A percentile compares a stretch with the other conserved stretches of the same genome.
Evolutionary conservation across 2,888 invertebrate genomes (phyloP).

Genomic region (Atrina japonica): DNA sequence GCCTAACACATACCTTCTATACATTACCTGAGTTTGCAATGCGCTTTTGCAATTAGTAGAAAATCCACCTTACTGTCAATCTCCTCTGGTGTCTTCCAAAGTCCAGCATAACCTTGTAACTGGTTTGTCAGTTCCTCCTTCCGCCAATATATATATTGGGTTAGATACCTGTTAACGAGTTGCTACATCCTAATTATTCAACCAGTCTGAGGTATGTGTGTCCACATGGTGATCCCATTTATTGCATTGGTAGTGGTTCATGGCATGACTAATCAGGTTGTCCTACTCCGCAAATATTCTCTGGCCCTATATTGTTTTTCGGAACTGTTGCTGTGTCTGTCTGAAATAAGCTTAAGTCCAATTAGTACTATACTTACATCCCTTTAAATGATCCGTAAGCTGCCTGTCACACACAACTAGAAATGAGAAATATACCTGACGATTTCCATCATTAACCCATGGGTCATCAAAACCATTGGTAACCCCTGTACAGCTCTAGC

Average conservation of each 20-base stretch:
- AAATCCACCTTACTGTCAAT: not conserved
- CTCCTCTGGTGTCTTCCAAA: constrained; percentile 12
- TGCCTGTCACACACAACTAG: constrained; percentile 10
- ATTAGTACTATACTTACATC: constrained; percentile 28
- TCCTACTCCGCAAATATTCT: constrained; percentile 23
- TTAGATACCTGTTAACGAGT: not conserved
- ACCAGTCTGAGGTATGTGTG: constrained; percentile 17
- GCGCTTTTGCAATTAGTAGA: not conserved
- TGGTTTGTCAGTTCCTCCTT: constrained; percentile 12
- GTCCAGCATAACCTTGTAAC: constrained; percentile 10
- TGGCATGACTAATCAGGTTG: constrained; percentile 18
- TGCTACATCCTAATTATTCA: not conserved
- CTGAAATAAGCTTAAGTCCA: constrained; percentile 18
- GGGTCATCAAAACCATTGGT: not conserved
- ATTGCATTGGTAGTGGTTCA: too few species aligned
- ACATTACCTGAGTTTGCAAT: constrained; percentile 15
- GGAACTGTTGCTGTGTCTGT: not conserved
- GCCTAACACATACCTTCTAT: constrained; percentile 3
- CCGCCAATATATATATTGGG: not conserved
- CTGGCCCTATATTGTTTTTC: constrained; percentile 3
- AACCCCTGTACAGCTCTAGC: not conserved
- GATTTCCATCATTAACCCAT: not conserved
- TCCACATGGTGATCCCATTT: too few species aligned
- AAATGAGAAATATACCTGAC: constrained; percentile 19
- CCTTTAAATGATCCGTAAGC: constrained; percentile 2